phyloP scores from a whole-genome alignment of 2,888 invertebrate genomes.

The Protonemura montana region DNA sequence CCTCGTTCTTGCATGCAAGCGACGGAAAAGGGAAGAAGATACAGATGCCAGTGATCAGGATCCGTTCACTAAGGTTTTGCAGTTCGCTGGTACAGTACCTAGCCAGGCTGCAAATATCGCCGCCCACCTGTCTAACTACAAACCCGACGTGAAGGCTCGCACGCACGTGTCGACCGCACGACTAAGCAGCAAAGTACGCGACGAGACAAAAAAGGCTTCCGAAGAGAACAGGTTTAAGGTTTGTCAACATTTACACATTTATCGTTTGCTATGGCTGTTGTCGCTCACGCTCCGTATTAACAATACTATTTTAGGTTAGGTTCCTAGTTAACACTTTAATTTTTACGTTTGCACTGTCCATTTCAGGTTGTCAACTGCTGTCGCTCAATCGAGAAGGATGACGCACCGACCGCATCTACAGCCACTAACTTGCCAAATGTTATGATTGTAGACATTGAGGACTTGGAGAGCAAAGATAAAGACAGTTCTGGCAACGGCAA shows the following conservation, averaged over 20 bases:
- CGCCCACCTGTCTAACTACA: conserved; percentile 60
- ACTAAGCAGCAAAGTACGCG: conserved; percentile 60
- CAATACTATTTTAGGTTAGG: conserved; percentile 1
- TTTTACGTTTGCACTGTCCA: not conserved
- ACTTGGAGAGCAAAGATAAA: conserved; percentile 7
- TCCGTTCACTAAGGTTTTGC: conserved; percentile 68
- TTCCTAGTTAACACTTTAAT: not conserved
- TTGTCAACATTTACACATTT: not conserved
- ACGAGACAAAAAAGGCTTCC: conserved; percentile 60
- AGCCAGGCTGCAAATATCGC: conserved; percentile 62
- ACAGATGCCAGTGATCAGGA: conserved; percentile 56
- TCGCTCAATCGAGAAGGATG: conserved; percentile 58
- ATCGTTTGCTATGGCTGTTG: not conserved
- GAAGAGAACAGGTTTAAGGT: conserved; percentile 62
- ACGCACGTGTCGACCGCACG: conserved; percentile 58
- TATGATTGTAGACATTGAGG: conserved; percentile 38
- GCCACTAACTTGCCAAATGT: conserved; percentile 50
- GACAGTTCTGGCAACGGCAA: conserved; percentile 2
- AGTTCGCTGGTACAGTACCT: conserved; percentile 76
- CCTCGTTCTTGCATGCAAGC: conserved; percentile 75
- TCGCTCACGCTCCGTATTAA: not conserved
- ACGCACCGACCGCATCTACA: conserved; percentile 49
- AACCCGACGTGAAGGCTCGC: conserved; percentile 57
- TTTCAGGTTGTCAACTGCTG: conserved; percentile 66
- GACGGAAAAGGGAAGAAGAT: conserved; percentile 66